phyloP scores from a whole-genome alignment of 2,113 vertebrate species.

The Mola mola region DNA sequence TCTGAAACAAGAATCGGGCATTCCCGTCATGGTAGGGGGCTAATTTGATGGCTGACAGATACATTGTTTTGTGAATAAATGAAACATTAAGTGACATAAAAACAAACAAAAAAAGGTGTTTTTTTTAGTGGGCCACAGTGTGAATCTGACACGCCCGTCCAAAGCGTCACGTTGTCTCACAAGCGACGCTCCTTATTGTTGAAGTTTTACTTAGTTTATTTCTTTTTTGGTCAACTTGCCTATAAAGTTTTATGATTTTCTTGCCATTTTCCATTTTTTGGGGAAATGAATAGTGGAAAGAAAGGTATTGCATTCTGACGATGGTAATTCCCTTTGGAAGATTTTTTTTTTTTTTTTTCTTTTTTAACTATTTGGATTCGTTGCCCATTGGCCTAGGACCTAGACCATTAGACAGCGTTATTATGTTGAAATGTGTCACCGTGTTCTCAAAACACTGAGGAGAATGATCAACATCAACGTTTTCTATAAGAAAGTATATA shows the following conservation, averaged over 20 bases:
- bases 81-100: slow-evolving; percentile 31
- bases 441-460: slow-evolving; percentile 81
- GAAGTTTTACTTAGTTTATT: slow-evolving; percentile 7
- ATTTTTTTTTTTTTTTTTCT: slow-evolving; percentile 30
- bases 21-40: slow-evolving; percentile 37
- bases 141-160: slow-evolving; percentile 36
- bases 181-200: slow-evolving; percentile 53
- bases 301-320: slow-evolving; percentile 80
- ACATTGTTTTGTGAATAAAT: slow-evolving; percentile 47
- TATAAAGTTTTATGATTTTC: slow-evolving; percentile 62
- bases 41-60: slow-evolving; percentile 28
- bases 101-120: slow-evolving; percentile 30
- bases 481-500: slow-evolving; percentile 89
- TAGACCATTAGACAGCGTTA: slow-evolving; percentile 69
- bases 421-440: slow-evolving; percentile 76
- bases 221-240: slow-evolving; percentile 81
- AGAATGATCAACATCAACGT: slow-evolving; percentile 84
- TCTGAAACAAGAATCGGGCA: slow-evolving; percentile 14
- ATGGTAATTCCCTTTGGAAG: slow-evolving; percentile 78
- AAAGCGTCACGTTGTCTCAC: slow-evolving; percentile 29
- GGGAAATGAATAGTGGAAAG: slow-evolving; percentile 71
- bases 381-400: slow-evolving; percentile 56
- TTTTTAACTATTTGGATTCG: slow-evolving; percentile 65
- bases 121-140: slow-evolving; percentile 33
- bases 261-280: slow-evolving; percentile 67